Percentiles rank a stretch among this genome's conserved stretches.
phyloP scores from a whole-genome alignment of 2,797 vertebrate genomes.

The Manis crassicaudata region DNA sequence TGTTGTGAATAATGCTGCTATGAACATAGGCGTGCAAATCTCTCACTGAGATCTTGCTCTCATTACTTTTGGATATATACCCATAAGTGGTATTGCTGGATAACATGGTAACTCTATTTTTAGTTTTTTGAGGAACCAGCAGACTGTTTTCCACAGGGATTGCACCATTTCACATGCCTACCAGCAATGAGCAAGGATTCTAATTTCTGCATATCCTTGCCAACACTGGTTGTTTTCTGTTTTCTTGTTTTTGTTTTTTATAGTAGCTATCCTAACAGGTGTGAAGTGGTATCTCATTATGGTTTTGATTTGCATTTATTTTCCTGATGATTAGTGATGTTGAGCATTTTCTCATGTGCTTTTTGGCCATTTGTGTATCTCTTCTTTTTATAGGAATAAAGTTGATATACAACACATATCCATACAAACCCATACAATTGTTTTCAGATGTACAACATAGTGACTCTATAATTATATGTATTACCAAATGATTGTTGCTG shows the following conservation, averaged over 20 bases:
- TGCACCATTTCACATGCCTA: background rate
- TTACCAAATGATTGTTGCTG: too few species aligned
- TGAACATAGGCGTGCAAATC: background rate
- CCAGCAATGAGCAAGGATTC: background rate
- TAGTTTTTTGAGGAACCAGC: background rate
- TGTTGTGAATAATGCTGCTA: background rate
- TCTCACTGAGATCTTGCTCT: background rate
- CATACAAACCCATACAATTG: too few species aligned
- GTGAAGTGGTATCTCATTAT: background rate
- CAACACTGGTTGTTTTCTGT: background rate
- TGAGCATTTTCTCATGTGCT: background rate
- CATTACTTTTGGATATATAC: background rate
- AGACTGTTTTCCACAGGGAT: background rate
- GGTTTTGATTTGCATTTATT: slow-evolving; percentile 3
- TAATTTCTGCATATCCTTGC: background rate
- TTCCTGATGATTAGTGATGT: background rate
- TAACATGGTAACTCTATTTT: background rate
- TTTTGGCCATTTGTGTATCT: background rate
- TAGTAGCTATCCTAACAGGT: background rate
- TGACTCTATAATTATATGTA: too few species aligned
- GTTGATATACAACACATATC: too few species aligned
- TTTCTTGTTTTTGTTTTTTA: background rate
- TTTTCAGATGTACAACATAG: too few species aligned
- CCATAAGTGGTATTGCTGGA: background rate
- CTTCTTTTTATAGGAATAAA: too few species aligned